Conservation (phyloP, 2,888 invertebrate species). For the Abscondita cerata region DNA sequence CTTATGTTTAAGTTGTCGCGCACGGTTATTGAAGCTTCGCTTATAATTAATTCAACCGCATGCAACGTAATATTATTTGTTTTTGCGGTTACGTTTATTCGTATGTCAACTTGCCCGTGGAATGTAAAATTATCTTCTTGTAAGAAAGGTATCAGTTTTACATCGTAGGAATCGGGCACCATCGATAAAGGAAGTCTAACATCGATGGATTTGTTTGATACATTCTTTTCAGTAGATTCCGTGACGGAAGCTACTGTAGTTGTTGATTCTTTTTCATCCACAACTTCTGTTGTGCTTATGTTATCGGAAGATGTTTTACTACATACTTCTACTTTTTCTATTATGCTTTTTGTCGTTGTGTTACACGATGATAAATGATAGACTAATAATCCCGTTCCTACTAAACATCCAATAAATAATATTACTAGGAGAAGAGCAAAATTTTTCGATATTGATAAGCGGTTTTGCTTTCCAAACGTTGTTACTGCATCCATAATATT, state of each 20-base stretch:
- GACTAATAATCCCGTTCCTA: conserved; percentile 76
- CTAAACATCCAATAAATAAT: conserved; percentile 69
- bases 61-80: conserved; percentile 78
- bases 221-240: conserved; percentile 57
- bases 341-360: conserved; percentile 58
- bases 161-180: conserved; percentile 72
- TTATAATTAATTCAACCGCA: conserved; percentile 72
- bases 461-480: conserved; percentile 69
- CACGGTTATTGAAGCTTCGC: conserved; percentile 52
- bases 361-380: conserved; percentile 78
- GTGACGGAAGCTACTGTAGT: conserved; percentile 41
- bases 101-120: conserved; percentile 71
- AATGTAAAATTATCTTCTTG: conserved; percentile 81
- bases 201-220: conserved; percentile 52
- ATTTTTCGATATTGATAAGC: conserved; percentile 70
- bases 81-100: conserved; percentile 66
- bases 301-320: conserved; percentile 11
- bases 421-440: conserved; percentile 68
- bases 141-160: conserved; percentile 76
- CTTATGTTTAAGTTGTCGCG: conserved; percentile 22
- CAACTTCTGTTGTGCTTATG: conserved; percentile 1
- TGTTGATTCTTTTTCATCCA: conserved; percentile 4
- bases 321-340: conserved; percentile 24
- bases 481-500: conserved; percentile 56
- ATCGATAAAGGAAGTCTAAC: conserved; percentile 75